A percentile compares a stretch with the other conserved stretches of the same genome.
Conservation (phyloP, 1,140 invertebrate genomes). For the Polypedilum pembai region DNA sequence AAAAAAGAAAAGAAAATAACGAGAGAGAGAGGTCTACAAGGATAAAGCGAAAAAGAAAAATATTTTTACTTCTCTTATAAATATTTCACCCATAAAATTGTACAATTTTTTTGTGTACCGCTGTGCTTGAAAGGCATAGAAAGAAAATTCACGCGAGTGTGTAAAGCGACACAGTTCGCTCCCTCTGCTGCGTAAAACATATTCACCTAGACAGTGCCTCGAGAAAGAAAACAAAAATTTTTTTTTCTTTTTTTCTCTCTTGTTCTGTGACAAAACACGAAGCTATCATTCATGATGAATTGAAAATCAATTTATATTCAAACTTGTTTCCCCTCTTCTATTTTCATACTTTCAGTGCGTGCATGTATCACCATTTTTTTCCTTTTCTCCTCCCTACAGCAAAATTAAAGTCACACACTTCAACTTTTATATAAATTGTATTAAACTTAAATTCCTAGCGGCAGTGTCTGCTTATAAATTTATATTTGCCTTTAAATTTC, state of each 20-base stretch:
- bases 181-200: constrained; percentile 9
- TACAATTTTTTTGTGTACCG: neutral
- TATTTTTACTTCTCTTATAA: constrained; percentile 22
- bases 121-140: constrained; percentile 20
- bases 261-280: neutral
- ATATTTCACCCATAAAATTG: constrained; percentile 28
- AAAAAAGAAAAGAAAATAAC: neutral
- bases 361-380: no score
- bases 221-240: constrained; percentile 12
- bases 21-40: neutral
- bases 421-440: neutral
- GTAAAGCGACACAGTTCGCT: constrained; percentile 3
- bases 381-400: no score
- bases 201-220: constrained; percentile 1
- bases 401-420: no score
- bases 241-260: neutral
- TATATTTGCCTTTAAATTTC: neutral
- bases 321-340: neutral
- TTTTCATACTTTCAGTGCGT: no score
- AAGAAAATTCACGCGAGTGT: constrained; percentile 4
- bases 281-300: constrained; percentile 18
- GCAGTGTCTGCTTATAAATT: neutral
- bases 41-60: neutral
- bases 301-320: constrained; percentile 14
- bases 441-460: neutral